Percentiles rank a stretch among this genome's conserved stretches.
Evolutionary conservation across 1,140 invertebrate genomes (phyloP).

Genomic region (Ceratina australensis): DNA sequence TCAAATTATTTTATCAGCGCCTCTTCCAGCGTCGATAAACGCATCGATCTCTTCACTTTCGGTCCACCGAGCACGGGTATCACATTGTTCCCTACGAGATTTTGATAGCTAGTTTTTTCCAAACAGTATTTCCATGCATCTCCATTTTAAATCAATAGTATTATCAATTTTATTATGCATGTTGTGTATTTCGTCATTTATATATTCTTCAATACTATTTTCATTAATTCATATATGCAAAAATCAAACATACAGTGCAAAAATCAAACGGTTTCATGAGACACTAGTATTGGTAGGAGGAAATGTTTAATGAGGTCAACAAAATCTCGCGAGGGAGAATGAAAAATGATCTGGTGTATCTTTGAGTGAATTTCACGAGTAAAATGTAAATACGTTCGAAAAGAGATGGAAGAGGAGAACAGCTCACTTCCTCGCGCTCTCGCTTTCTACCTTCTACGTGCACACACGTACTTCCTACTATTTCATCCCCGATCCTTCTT

Average conservation of each 20-base stretch:
- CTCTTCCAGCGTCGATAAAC: constrained; percentile 41
- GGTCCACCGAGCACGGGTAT: constrained; percentile 11
- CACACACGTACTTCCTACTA: constrained; percentile 3
- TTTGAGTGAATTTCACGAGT: constrained; percentile 65
- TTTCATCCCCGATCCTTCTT: constrained; percentile 20
- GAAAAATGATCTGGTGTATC: constrained; percentile 65
- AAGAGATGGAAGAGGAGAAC: constrained; percentile 51
- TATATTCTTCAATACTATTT: too few species aligned
- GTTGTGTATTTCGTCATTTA: too few species aligned
- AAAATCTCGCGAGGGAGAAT: constrained; percentile 46
- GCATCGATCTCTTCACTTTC: constrained; percentile 54
- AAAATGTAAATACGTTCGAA: constrained; percentile 71
- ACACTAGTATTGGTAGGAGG: constrained; percentile 17
- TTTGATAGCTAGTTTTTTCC: neutral
- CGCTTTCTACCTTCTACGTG: neutral
- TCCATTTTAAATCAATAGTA: too few species aligned
- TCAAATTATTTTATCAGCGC: constrained; percentile 64
- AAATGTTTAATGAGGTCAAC: constrained; percentile 54
- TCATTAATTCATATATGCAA: too few species aligned
- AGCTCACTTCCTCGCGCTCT: constrained; percentile 38
- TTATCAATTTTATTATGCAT: too few species aligned
- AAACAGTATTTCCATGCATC: neutral
- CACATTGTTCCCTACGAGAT: constrained; percentile 15
- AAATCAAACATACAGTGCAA: neutral
- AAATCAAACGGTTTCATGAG: constrained; percentile 41